Evolutionary conservation across 2,888 invertebrate genomes (phyloP).

Genomic region (Carcina quercana): DNA sequence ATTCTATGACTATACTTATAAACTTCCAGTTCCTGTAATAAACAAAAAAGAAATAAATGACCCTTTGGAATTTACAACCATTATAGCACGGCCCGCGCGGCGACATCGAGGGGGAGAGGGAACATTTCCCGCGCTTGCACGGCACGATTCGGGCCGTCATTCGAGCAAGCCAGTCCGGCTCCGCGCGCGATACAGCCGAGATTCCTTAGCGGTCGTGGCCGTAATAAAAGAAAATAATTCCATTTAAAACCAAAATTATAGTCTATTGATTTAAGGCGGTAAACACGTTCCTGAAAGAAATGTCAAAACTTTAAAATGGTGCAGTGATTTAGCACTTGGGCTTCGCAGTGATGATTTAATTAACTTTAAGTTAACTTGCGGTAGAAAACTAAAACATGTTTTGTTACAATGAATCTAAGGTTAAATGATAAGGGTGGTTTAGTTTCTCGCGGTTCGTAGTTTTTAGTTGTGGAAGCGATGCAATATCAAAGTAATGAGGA

Average conservation of each 20-base stretch:
- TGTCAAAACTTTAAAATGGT: too few relatives aligned
- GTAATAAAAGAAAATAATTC: slow-evolving; percentile 22
- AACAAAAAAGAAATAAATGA: too few relatives aligned
- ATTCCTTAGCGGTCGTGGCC: slow-evolving; percentile 30
- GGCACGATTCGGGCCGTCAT: slow-evolving; percentile 14
- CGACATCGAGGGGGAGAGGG: slow-evolving; percentile 30
- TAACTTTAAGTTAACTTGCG: slow-evolving; percentile 10
- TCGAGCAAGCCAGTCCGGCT: slow-evolving; percentile 45
- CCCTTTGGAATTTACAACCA: slow-evolving; percentile 34
- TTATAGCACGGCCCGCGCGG: slow-evolving; percentile 26
- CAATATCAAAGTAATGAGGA: slow-evolving; percentile 70
- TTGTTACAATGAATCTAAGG: slow-evolving; percentile 53
- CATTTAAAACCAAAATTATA: slow-evolving; percentile 17
- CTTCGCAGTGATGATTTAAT: slow-evolving; percentile 2
- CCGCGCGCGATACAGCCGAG: slow-evolving; percentile 52
- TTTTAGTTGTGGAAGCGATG: slow-evolving; percentile 67
- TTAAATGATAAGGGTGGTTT: slow-evolving; percentile 58
- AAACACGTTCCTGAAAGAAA: too few relatives aligned
- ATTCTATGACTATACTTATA: too few relatives aligned
- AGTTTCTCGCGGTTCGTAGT: slow-evolving; percentile 43
- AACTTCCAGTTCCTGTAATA: too few relatives aligned
- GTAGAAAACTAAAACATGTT: slow-evolving; percentile 15
- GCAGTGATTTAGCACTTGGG: too few relatives aligned
- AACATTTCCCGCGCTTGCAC: slow-evolving; percentile 29
- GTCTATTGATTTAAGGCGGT: slow-evolving; percentile 23